These are phyloP conservation scores for Hylia prasina DNA, from an alignment of 2,113 vertebrate genomes.

Conservation along the genomic window DNA sequence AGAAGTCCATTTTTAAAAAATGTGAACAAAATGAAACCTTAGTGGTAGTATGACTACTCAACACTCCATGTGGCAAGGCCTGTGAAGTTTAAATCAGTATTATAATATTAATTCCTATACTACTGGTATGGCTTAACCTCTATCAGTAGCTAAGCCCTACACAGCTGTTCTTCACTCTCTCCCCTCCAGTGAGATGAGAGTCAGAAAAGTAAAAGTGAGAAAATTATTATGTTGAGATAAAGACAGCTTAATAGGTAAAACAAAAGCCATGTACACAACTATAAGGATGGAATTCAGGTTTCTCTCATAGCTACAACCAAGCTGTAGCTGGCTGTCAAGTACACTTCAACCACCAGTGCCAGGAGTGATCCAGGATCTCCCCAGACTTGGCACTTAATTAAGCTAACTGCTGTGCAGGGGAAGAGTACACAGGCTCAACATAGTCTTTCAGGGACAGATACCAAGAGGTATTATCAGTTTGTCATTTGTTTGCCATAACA, in stretches of 20 bases:
- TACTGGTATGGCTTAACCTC: neutral
- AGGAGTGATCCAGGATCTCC: neutral
- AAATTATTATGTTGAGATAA: neutral
- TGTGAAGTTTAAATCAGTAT: neutral
- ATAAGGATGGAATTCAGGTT: neutral
- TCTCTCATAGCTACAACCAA: neutral
- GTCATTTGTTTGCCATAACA: neutral
- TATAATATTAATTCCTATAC: neutral
- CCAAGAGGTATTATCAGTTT: neutral
- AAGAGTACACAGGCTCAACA: neutral
- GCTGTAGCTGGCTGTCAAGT: neutral
- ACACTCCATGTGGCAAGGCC: neutral
- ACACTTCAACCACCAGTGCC: neutral
- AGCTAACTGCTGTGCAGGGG: neutral
- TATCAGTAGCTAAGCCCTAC: neutral
- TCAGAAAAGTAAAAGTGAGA: neutral
- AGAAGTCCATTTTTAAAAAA: neutral
- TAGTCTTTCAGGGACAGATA: neutral
- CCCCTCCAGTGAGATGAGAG: neutral
- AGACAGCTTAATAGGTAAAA: neutral
- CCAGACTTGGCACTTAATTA: neutral
- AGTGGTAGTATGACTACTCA: neutral
- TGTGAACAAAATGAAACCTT: neutral
- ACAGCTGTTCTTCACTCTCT: neutral
- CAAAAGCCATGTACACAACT: neutral